These are phyloP conservation scores for Pangasius krempfi DNA, from an alignment of 2,797 vertebrate genomes.

Conservation along the genomic window DNA sequence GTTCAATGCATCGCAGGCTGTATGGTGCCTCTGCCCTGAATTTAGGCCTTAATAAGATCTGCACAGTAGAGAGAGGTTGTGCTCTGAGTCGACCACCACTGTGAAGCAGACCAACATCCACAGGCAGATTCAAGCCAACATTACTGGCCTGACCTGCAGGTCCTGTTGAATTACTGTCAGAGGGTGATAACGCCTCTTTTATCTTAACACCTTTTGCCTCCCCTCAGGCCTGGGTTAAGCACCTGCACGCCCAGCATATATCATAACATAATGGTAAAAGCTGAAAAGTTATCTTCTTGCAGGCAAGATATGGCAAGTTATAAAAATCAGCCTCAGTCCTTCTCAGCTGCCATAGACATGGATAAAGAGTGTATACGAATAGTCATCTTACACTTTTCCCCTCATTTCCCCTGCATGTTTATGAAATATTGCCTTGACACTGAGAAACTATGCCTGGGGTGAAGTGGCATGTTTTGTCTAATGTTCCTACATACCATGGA, in stretches of 20 bases:
- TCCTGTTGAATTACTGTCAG: constrained; percentile 78
- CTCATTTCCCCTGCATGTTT: constrained; percentile 46
- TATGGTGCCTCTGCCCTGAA: not conserved
- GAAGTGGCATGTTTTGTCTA: constrained; percentile 40
- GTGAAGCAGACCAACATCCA: constrained; percentile 33
- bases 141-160: constrained; percentile 76
- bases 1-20: not conserved
- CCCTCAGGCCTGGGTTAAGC: constrained; percentile 61
- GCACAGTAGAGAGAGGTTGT: constrained; percentile 7
- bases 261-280: constrained; percentile 81
- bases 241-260: constrained; percentile 77
- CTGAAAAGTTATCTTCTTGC: constrained; percentile 70
- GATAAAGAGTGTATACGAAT: constrained; percentile 71
- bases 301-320: constrained; percentile 68
- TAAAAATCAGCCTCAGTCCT: constrained; percentile 73
- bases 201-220: constrained; percentile 68
- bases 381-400: constrained; percentile 45
- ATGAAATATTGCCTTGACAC: constrained; percentile 62
- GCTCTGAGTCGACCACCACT: constrained; percentile 56
- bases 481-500: constrained; percentile 27
- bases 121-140: constrained; percentile 66
- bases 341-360: constrained; percentile 65
- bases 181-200: constrained; percentile 80
- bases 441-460: constrained; percentile 56
- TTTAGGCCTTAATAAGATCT: constrained; percentile 14